phyloP scores from a whole-genome alignment of 1,140 invertebrate species.

The Drosophila athabasca region DNA sequence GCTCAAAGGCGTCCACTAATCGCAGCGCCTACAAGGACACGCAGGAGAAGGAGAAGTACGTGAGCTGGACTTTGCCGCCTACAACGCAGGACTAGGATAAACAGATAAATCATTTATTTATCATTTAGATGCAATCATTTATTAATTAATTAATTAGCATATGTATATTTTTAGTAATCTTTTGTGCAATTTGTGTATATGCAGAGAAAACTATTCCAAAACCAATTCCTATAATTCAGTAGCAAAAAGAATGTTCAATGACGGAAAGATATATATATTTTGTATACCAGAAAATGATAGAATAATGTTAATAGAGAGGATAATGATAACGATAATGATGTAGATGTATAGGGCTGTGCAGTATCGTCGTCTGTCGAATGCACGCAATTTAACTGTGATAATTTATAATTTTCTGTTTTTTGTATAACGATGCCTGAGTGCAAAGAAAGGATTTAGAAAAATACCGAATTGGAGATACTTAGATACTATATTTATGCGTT shows the following conservation, averaged over 20 bases:
- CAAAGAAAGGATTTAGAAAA: slow-evolving; percentile 57
- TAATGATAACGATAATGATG: slow-evolving; percentile 16
- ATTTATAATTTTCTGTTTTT: slow-evolving; percentile 62
- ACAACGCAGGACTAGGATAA: slow-evolving; percentile 41
- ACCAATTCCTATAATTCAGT: slow-evolving; percentile 60
- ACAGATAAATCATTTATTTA: slow-evolving; percentile 8
- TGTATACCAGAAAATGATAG: slow-evolving; percentile 26
- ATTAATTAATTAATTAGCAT: slow-evolving; percentile 41
- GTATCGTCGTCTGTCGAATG: slow-evolving; percentile 74
- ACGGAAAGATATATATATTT: slow-evolving; percentile 50
- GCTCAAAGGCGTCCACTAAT: slow-evolving; percentile 61
- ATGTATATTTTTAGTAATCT: slow-evolving; percentile 31
- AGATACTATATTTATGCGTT: slow-evolving; percentile 60
- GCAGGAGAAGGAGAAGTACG: slow-evolving; percentile 70
- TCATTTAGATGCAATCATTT: slow-evolving; percentile 34
- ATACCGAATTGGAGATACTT: slow-evolving; percentile 49
- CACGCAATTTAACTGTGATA: slow-evolving; percentile 82
- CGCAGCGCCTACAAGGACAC: slow-evolving; percentile 60
- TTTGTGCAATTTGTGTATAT: slow-evolving; percentile 69
- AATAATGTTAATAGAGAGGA: no score
- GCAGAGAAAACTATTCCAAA: slow-evolving; percentile 67
- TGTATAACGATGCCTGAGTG: slow-evolving; percentile 46
- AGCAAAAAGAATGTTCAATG: slow-evolving; percentile 34
- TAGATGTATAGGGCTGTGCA: slow-evolving; percentile 36
- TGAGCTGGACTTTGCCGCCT: slow-evolving; percentile 73